Base-by-base conservation (phyloP, 2,888 invertebrate species). In the Mystacides longicornis region DNA sequence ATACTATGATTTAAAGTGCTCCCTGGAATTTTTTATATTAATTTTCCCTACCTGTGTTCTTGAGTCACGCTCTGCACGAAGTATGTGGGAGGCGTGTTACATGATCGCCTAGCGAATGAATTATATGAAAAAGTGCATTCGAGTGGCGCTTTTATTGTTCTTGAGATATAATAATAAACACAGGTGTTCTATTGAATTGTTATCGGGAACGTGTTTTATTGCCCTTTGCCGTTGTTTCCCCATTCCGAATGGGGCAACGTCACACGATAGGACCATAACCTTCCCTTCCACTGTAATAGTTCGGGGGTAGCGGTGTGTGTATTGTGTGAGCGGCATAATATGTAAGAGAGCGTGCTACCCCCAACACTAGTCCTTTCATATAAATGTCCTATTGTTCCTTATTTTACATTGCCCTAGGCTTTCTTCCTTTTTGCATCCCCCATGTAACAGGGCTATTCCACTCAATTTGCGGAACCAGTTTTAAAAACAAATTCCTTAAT, bases 191-290 rank as follows among this genome's bases (percentile, higher is more conserved):
- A 46, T 46, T 18, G 46, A 46, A 21, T 11, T 5, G 21, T 19
- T 46, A 20, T 21, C 46, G 11, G 20, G 46, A 46, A 21, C 3
- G 7, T 46, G 21, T 46, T 46, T 46, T 46, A 46, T 46, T 46
- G 46, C 46, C 19, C 20, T 20, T 46, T 46, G 16, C 20, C 14
- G 14, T 37, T 14, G 46, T 46, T 20, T 19, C 19, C 46, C 20
- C 19, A 37, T 37, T 37, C 14, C 16, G 37, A 46, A 46, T 46
- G 46, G 21, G 21, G 19, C 20, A 20, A 19, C 20, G 19, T 16
- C 23, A 31, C 46, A 21, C 45, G 43, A 48, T 23, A 20, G 16
- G 48, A 53, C 53, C 53, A 53, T 53, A 53, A 53, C 53, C 53
- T 53, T 49, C 53, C 53, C 53, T 49, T 49, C 23, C 27, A 23